A percentile compares a stretch with the other conserved stretches of the same genome.
Evolutionary conservation across 2,113 vertebrate genomes (phyloP).

Genomic region (Semnopithecus entellus): DNA sequence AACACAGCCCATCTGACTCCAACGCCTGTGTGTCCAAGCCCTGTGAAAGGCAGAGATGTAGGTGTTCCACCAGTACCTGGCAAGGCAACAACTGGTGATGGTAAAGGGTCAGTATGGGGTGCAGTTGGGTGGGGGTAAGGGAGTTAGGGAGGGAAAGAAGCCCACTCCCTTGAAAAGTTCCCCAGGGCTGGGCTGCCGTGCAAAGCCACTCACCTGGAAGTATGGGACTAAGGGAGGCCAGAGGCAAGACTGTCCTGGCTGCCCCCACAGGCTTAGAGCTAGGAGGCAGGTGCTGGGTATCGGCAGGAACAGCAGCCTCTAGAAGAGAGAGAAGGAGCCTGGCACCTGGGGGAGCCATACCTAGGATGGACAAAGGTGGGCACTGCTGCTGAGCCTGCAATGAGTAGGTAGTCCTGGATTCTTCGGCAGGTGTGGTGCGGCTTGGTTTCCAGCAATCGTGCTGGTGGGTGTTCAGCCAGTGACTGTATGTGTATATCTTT

Average conservation of each 20-base stretch:
- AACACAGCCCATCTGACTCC: neutral
- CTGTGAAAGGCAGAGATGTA: neutral
- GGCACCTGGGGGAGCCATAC: neutral
- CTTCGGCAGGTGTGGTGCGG: neutral
- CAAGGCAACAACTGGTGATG: neutral
- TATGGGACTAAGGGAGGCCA: neutral
- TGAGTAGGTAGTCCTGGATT: accelerated
- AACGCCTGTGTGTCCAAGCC: neutral
- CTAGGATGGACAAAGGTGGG: neutral
- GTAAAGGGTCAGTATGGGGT: neutral
- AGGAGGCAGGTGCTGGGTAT: neutral
- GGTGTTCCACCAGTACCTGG: neutral
- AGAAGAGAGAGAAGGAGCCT: neutral
- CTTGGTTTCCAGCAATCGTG: neutral
- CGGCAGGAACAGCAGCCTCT: neutral
- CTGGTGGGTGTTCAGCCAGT: neutral
- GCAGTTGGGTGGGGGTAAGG: no score
- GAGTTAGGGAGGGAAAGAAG: neutral
- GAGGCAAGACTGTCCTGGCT: neutral
- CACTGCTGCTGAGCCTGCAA: neutral
- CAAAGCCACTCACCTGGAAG: neutral
- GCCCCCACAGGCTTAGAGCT: neutral
- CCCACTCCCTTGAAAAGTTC: neutral
- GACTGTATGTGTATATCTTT: neutral
- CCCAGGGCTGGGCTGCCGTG: neutral